phyloP scores from a whole-genome alignment of 2,888 invertebrate genomes.

The Leistus spinibarbis region DNA sequence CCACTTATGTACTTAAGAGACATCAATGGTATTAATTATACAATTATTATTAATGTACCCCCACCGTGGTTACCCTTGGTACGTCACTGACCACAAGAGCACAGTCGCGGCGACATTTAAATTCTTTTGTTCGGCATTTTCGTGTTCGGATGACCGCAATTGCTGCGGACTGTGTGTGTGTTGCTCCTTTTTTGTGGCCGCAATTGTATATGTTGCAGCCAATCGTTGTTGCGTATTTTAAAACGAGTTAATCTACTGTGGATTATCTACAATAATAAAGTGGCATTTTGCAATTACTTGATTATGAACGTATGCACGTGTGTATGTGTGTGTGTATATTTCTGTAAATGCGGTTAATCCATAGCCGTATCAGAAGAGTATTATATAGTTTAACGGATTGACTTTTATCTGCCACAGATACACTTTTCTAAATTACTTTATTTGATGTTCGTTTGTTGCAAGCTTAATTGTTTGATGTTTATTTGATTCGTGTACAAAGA shows the following conservation, averaged over 20 bases:
- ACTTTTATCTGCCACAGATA: too few relatives aligned
- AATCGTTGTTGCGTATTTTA: slow-evolving; percentile 5
- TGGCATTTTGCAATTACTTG: slow-evolving; percentile 28
- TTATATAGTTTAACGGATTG: too few relatives aligned
- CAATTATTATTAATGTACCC: background rate
- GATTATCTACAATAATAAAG: slow-evolving; percentile 24
- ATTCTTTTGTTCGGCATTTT: background rate
- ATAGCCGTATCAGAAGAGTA: background rate
- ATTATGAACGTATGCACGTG: slow-evolving; percentile 4
- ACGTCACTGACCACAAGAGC: background rate
- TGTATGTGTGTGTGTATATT: background rate
- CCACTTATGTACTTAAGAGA: too few relatives aligned
- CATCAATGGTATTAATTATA: too few relatives aligned
- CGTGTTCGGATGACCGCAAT: background rate
- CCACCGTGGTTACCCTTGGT: background rate
- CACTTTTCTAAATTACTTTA: too few relatives aligned
- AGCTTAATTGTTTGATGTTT: too few relatives aligned
- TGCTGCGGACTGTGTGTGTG: background rate
- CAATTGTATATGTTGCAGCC: background rate
- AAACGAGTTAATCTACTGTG: slow-evolving; percentile 23
- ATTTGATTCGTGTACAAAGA: too few relatives aligned
- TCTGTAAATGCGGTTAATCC: slow-evolving; percentile 12
- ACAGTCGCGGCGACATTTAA: background rate
- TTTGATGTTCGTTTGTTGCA: too few relatives aligned
- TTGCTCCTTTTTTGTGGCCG: background rate